phyloP scores from a whole-genome alignment of 2,797 vertebrate genomes.

The Vireo griseus region DNA sequence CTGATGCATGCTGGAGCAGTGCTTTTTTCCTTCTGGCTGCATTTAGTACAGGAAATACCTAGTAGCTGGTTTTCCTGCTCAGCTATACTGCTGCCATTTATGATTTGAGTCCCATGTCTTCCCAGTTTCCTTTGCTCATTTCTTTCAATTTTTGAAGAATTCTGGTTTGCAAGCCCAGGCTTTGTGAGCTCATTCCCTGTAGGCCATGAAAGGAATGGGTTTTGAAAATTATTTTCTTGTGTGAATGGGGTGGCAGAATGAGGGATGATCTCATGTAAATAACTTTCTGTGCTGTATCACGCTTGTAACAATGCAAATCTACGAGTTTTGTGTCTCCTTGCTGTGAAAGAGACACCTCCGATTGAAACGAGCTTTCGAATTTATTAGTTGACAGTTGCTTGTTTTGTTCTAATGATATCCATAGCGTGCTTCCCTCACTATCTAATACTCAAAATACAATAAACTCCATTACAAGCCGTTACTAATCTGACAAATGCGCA shows the following conservation, averaged over 20 bases:
- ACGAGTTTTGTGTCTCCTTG: neutral
- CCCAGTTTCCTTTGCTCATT: neutral
- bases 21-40: neutral
- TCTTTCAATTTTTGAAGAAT: neutral
- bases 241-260: neutral
- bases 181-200: neutral
- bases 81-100: neutral
- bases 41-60: neutral
- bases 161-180: neutral
- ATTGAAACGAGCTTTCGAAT: neutral
- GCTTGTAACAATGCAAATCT: neutral
- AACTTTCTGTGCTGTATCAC: neutral
- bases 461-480: neutral
- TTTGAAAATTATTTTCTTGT: neutral
- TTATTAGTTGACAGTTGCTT: neutral
- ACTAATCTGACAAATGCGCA: neutral
- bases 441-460: neutral
- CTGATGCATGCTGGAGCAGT: fast-evolving
- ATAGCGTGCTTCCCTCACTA: neutral
- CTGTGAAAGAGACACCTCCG: neutral
- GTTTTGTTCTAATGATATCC: neutral
- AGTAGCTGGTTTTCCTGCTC: neutral
- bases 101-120: neutral
- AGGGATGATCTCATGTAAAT: neutral
- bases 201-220: neutral